Evolutionary conservation across 2,113 vertebrate species (phyloP), one percentile per base, ranked within the genome.

Genomic region (Lampris incognitus): DNA sequence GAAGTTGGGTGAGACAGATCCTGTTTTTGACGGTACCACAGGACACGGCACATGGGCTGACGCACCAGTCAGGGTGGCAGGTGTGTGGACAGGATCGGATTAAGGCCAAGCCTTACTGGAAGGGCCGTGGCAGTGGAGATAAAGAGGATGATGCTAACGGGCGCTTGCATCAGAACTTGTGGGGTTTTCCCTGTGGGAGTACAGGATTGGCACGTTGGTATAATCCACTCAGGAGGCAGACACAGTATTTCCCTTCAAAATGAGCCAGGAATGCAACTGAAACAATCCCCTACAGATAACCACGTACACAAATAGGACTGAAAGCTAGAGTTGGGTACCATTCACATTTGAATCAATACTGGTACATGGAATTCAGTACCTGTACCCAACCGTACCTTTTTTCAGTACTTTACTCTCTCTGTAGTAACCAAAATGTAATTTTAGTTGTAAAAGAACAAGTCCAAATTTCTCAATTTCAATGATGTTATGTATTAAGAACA

Each of bases 141-240:
- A 81, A 81, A 79, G 58, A 81, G 82, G 82, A 84, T 84, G 90
- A 79, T 78, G 66, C 82, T 62, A 79, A 85, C 74, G 85, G 79
- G 66, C 13, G 52, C 70, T 71, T 80, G 78, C 80, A 66, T 84
- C 81, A 75, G 78, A 89, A 77, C 69, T 83, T 72, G 73, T 64
- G 76, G 84, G 85, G 83, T 51, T 81, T 90, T 91, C 90, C 78
- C 87, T 84, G 85, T 68, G 63, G 85, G 80, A 88, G 68, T 64
- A 66, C 72, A 78, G 83, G 82, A 90, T 83, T 89, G 85, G 85
- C 38, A 66, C 88, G 91, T 86, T 92, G 82, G 72, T 87, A 85
- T 88, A 93, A 91, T 92, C 89, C 87, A 85, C 51, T 54, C 61
- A 85, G 73, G 76, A 74, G 86, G 77, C 41, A 85, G 48, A 87